Base-by-base conservation (phyloP, 1,140 invertebrate species). In the Drosophila ironensis region DNA sequence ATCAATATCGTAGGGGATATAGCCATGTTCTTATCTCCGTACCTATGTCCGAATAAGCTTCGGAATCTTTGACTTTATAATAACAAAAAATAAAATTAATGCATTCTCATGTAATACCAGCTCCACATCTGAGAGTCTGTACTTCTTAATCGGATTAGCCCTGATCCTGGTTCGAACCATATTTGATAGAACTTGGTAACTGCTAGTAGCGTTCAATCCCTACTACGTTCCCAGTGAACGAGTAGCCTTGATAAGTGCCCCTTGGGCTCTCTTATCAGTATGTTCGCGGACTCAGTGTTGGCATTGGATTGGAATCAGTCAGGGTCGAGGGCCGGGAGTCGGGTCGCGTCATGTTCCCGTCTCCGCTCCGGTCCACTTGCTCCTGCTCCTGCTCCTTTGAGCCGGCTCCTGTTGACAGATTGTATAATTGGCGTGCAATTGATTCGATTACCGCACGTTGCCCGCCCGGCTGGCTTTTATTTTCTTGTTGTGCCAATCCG, bases 191-290 rank as follows among this genome's bases (percentile, higher is more conserved):
- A n/a, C n/a, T n/a, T n/a, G n/a, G n/a, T n/a, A n/a, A n/a, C n/a
- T n/a, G n/a, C n/a, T n/a, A n/a, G n/a, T n/a, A n/a, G n/a, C n/a
- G n/a, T n/a, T n/a, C n/a, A n/a, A n/a, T n/a, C n/a, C n/a, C n/a
- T n/a, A n/a, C n/a, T n/a, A n/a, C n/a, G n/a, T 11, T 9, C 35
- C 8, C 38, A 41, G 38, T 51, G 45, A 52, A 37, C 25, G n/a
- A n/a, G n/a, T n/a, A n/a, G 11, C 30, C 11, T 22, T 41, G 45
- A 37, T 66, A 72, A 46, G 60, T 75, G 53, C 57, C 71, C 64
- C 71, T 63, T 20, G 14, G 20, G 50, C 35, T 35, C 46, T 71
- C 78, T 73, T 84, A 84, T 84, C 78, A 70, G 57, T 54, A 40
- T 42, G 38, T 44, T 48, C 35, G 22, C 24, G 16, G n/a, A n/a